Conservation (phyloP, 2,888 invertebrate genomes). For the Erynnis tages region DNA sequence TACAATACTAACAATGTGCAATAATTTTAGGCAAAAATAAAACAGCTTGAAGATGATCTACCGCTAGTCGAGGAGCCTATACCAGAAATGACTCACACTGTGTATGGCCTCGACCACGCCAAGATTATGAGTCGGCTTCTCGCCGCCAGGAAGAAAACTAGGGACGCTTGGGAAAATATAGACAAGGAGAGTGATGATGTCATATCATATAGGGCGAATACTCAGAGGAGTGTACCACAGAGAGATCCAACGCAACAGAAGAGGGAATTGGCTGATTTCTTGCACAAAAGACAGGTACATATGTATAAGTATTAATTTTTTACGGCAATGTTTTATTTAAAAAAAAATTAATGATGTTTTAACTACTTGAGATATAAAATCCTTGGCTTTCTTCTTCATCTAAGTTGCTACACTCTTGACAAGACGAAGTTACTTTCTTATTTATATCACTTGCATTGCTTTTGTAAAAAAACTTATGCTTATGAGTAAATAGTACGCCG, state of each 20-base stretch:
- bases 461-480: too few species aligned
- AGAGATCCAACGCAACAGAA: conserved; percentile 57
- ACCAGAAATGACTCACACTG: conserved; percentile 87
- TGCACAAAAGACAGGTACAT: conserved; percentile 74
- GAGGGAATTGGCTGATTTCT: conserved; percentile 78
- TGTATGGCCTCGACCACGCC: conserved; percentile 85
- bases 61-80: conserved; percentile 65
- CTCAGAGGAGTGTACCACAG: conserved; percentile 32
- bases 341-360: too few species aligned
- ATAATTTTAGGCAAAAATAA: conserved; percentile 61
- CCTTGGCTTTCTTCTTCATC: too few species aligned
- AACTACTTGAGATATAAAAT: too few species aligned
- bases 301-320: too few species aligned
- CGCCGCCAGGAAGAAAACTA: conserved; percentile 74
- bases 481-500: too few species aligned
- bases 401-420: too few species aligned
- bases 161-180: conserved; percentile 73
- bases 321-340: too few species aligned
- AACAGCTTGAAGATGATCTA: conserved; percentile 57
- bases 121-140: conserved; percentile 82
- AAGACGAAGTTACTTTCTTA: too few species aligned
- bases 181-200: conserved; percentile 36
- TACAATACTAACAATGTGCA: not conserved
- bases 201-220: conserved; percentile 55
- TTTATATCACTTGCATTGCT: too few species aligned